These are phyloP conservation scores for Ceratina australensis DNA, from an alignment of 1,140 invertebrate genomes.

Conservation along the genomic window DNA sequence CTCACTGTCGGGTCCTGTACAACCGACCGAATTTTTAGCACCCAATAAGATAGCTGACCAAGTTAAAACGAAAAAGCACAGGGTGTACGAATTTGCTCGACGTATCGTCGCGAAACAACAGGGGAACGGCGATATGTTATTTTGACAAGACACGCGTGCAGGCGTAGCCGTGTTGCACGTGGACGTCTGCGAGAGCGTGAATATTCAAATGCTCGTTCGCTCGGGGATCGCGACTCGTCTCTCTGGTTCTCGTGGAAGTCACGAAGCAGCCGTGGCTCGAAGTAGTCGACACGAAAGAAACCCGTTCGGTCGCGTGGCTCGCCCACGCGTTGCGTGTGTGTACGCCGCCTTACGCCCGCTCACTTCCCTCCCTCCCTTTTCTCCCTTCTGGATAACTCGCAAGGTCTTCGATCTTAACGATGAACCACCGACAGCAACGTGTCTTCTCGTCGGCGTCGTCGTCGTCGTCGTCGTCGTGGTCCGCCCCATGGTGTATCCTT, in stretches of 20 bases:
- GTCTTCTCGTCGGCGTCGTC: slow-evolving; percentile 5
- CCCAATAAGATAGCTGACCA: too few species aligned
- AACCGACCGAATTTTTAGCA: too few species aligned
- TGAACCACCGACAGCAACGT: slow-evolving; percentile 41
- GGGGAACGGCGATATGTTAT: slow-evolving; percentile 20
- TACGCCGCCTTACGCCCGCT: slow-evolving; percentile 50
- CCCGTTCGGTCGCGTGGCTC: slow-evolving; percentile 73
- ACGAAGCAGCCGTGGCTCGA: slow-evolving; percentile 36
- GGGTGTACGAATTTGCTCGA: slow-evolving; percentile 1
- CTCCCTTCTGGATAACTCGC: slow-evolving; percentile 31
- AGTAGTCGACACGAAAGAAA: slow-evolving; percentile 58
- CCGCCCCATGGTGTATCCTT: slow-evolving; percentile 20
- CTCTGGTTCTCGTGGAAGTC: slow-evolving; percentile 50
- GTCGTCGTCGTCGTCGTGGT: slow-evolving; percentile 17
- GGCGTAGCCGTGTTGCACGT: slow-evolving; percentile 10
- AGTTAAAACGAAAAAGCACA: neutral
- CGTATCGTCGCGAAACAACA: too few species aligned
- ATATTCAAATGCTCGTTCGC: slow-evolving; percentile 49
- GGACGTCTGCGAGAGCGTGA: slow-evolving; percentile 42
- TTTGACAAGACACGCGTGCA: slow-evolving; percentile 42
- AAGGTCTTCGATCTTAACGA: slow-evolving; percentile 54
- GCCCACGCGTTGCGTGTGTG: slow-evolving; percentile 69
- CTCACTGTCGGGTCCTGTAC: too few species aligned
- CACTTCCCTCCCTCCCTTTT: slow-evolving; percentile 7
- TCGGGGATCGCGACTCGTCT: slow-evolving; percentile 24